These are phyloP conservation scores for Eurois occulta DNA, from an alignment of 2,888 invertebrate species.

Conservation along the genomic window DNA sequence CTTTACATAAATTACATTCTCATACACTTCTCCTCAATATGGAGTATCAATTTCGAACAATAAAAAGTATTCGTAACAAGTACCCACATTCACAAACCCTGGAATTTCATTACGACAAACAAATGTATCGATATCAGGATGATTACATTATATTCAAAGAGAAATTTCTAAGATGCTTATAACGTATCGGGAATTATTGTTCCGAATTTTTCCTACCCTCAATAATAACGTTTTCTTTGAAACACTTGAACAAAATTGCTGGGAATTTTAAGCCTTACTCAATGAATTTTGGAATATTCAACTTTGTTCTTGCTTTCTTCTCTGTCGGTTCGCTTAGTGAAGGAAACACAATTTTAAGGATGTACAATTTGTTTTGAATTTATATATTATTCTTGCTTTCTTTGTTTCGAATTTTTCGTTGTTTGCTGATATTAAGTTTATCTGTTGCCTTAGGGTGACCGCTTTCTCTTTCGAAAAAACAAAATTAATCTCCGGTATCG, in stretches of 20 bases:
- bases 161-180: conserved; percentile 65
- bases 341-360: conserved; percentile 44
- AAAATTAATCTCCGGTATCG: conserved; percentile 40
- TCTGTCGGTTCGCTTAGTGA: conserved; percentile 39
- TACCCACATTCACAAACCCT: conserved; percentile 39
- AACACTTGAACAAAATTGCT: conserved; percentile 53
- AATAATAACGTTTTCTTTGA: conserved; percentile 62
- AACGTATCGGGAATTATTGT: conserved; percentile 68
- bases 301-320: conserved; percentile 56
- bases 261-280: conserved; percentile 54
- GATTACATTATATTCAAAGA: conserved; percentile 58
- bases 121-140: conserved; percentile 57
- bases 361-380: conserved; percentile 56
- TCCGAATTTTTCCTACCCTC: conserved; percentile 52
- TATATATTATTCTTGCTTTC: conserved; percentile 31
- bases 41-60: conserved; percentile 43
- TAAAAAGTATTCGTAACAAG: conserved; percentile 54
- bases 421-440: conserved; percentile 46
- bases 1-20: conserved; percentile 56
- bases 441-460: conserved; percentile 34
- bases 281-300: conserved; percentile 61
- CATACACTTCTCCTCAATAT: conserved; percentile 37
- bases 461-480: conserved; percentile 14
- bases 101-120: conserved; percentile 64
- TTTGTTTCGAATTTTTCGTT: conserved; percentile 42